Base-by-base conservation (phyloP, 92 coral and sea anemone genomes). In the Porites lobata region DNA sequence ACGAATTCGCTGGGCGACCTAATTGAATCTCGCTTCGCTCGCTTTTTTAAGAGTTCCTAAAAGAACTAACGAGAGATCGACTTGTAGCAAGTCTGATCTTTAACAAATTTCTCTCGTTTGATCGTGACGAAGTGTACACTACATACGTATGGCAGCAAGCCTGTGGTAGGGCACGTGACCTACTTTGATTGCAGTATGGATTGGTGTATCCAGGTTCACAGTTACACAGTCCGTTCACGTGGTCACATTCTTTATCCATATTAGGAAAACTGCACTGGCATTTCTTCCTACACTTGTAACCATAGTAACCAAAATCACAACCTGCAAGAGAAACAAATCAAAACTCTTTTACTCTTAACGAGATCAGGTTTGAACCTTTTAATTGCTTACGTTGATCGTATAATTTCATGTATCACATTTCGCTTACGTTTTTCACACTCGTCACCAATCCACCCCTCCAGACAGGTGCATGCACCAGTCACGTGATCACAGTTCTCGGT, bases 401-500 rank as follows among this genome's bases (percentile, higher is more conserved):
- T 58, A 18, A 18, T 43, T n/a, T 22, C 14, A 11, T 8, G 2
- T n/a, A 11, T 10, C 7, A 54, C 22, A 43, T 54, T 15, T 22
- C 53, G 18, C 89, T 92, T 85, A 96, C 99, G 80, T 12, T 85
- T 83, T 77, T 90, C 93, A 91, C 99, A 96, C 76, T 86, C 38
- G 65, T 82, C 88, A 54, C 99, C 99, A 64, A 76, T 92, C 96
- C 95, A 95, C 22, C 99, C 99, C 74, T 80, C 90, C 61, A 88
- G 58, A 82, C 99, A 96, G 58, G 93, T 75, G 65, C 99, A 96
- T 22, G 68, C 78, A 1, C 99, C 99, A 76, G 92, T 89, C 92
- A 85, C 84, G 86, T 95, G 98, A 84, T 90, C 89, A 79, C 99
- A 96, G 54, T 90, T 92, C 69, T 90, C 89, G 50, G 96, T 93